Base-by-base conservation (phyloP, 2,888 invertebrate genomes). In the Diploptera punctata region DNA sequence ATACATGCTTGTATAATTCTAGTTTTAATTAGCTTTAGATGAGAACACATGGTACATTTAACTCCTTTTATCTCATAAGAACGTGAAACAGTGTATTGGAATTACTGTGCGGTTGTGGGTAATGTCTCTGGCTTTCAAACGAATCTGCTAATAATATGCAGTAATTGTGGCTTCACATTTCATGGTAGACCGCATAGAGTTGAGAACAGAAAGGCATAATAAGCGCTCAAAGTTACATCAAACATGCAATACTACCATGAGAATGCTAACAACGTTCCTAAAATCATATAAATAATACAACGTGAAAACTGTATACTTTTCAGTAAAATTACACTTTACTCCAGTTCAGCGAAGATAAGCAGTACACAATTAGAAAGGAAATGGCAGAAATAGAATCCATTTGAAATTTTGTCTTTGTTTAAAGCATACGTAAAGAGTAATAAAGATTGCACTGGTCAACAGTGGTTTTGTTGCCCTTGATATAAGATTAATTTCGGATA, bases 221-320 rank as follows among this genome's bases (percentile, higher is more conserved):
- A 57, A 57, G 26, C 57, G 29, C 31, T 29, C 57, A 57, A 57
- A 57, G 57, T 57, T 57, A 57, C 26, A 57, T 57, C 57, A 57
- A 57, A 57, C 57, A 57, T 57, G 2, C 24, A 57, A 57, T n/a
- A 26, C 57, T 29, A n/a, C 47, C 47, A 47, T 47, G 47, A 47
- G 47, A 47, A 47, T 47, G 47, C 18, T n/a, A 47, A 57, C 57
- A 29, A 24, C 31, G 29, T 57, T 29, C 1, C 31, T 29, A n/a
- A 3, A 29, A 0, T 1, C 57, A 29, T 13, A 9, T n/a, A 57
- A 26, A 18, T 29, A 29, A n/a, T 4, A 24, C 52, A 57, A 57
- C n/a, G 57, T 57, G 3, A 16, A 29, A 57, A 57, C 26, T n/a
- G n/a, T 31, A 13, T 21, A 24, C 18, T 3, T 47, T n/a, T n/a